phyloP scores from a whole-genome alignment of 2,888 invertebrate genomes.

The Leptinotarsa haldemani region DNA sequence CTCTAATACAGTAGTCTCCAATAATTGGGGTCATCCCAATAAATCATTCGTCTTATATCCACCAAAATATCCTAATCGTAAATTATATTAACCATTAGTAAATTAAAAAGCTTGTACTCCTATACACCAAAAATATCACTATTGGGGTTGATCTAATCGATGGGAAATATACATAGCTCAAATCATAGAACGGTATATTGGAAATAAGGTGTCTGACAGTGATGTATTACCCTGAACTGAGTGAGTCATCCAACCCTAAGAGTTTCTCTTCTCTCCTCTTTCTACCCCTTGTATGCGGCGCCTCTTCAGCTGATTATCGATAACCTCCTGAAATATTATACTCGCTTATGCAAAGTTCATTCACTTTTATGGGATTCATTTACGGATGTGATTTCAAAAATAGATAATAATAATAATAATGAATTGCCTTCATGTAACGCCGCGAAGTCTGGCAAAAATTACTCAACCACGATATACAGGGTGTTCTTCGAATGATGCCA shows the following conservation, averaged over 20 bases:
- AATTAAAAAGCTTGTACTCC: neutral
- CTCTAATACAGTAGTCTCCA: too few species aligned
- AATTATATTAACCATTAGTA: neutral
- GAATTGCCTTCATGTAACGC: too few species aligned
- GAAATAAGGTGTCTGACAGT: conserved; percentile 66
- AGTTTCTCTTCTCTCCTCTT: conserved; percentile 39
- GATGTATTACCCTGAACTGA: conserved; percentile 62
- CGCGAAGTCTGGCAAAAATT: too few species aligned
- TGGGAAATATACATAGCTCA: conserved; percentile 65
- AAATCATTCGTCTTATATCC: neutral
- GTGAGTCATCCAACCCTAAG: conserved; percentile 62
- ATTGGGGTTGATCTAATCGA: conserved; percentile 55
- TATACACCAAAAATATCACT: conserved; percentile 30
- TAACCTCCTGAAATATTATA: conserved; percentile 29
- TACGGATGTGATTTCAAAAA: neutral
- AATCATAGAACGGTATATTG: conserved; percentile 65
- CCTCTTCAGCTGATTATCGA: conserved; percentile 56
- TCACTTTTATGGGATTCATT: neutral
- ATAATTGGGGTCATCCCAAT: neutral
- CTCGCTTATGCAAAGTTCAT: conserved; percentile 23
- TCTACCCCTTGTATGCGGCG: conserved; percentile 46
- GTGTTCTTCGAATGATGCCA: too few species aligned
- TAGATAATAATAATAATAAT: neutral
- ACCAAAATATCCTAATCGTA: neutral
- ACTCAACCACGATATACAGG: too few species aligned